phyloP scores from a whole-genome alignment of 1,140 invertebrate genomes.

The Drosophila athabasca region DNA sequence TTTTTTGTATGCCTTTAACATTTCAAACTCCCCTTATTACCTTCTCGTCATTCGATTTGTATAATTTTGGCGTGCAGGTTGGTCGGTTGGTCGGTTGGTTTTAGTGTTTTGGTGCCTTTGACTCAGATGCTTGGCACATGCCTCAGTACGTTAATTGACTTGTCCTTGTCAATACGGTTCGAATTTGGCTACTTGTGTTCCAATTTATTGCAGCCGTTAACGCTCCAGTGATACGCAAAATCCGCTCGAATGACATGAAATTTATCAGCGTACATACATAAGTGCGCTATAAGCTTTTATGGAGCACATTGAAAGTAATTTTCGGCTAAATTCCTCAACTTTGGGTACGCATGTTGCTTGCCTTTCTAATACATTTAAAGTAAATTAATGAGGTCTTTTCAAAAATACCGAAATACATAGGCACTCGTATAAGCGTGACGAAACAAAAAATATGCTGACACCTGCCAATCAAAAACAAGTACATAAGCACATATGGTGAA shows the following conservation, averaged over 20 bases:
- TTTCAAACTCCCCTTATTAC: conserved; percentile 1
- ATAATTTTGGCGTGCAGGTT: neutral
- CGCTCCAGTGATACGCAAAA: conserved; percentile 39
- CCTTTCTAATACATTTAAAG: conserved; percentile 46
- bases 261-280: conserved; percentile 15
- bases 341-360: conserved; percentile 26
- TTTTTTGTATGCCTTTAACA: neutral
- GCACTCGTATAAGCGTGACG: neutral
- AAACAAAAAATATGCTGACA: conserved; percentile 1
- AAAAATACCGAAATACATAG: conserved; percentile 4
- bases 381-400: conserved; percentile 45
- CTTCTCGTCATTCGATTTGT: conserved; percentile 9
- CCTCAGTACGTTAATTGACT: conserved; percentile 37
- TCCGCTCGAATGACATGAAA: conserved; percentile 34
- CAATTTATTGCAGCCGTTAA: conserved; percentile 50
- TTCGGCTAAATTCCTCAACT: conserved; percentile 28
- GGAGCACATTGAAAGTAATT: conserved; percentile 46
- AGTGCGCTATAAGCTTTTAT: conserved; percentile 13
- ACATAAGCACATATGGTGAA: neutral
- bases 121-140: conserved; percentile 24
- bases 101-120: conserved; percentile 9
- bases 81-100: neutral
- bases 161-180: conserved; percentile 51
- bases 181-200: conserved; percentile 48
- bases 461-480: conserved; percentile 12